Evolutionary conservation across 2,797 vertebrate species (phyloP).

Genomic region (Mus caroli): DNA sequence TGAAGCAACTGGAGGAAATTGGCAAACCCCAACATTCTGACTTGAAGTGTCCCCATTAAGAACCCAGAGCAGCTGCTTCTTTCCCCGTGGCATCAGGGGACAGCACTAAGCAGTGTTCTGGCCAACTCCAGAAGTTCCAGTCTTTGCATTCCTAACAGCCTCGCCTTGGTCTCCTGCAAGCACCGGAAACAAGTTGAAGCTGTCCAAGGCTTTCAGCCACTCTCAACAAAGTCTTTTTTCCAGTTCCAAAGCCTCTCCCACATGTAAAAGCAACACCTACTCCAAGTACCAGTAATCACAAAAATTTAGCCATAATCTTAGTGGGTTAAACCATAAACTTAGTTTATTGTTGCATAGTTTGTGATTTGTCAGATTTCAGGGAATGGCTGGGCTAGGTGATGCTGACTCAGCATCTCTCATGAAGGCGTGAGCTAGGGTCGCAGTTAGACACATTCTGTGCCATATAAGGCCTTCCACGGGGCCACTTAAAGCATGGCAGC

Average conservation of each 20-base stretch:
- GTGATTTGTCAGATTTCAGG: background rate
- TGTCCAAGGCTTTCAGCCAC: background rate
- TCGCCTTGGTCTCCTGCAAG: background rate
- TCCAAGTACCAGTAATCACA: background rate
- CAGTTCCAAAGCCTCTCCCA: background rate
- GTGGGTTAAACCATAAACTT: background rate
- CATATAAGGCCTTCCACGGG: background rate
- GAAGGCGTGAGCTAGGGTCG: background rate
- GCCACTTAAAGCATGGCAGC: background rate
- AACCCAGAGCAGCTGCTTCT: background rate
- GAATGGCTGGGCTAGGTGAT: background rate
- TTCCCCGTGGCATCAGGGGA: background rate
- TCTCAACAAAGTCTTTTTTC: background rate
- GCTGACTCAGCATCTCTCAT: background rate
- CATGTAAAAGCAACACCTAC: background rate
- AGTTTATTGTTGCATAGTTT: background rate
- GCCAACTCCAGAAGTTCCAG: background rate
- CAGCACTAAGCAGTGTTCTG: background rate
- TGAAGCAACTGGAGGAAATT: background rate
- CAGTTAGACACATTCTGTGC: background rate
- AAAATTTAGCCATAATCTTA: background rate
- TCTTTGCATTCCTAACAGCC: background rate
- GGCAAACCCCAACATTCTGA: background rate
- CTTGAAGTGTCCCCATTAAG: background rate
- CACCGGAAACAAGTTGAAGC: background rate